phyloP scores from a whole-genome alignment of 2,797 vertebrate species.

The Chaunax sp. region DNA sequence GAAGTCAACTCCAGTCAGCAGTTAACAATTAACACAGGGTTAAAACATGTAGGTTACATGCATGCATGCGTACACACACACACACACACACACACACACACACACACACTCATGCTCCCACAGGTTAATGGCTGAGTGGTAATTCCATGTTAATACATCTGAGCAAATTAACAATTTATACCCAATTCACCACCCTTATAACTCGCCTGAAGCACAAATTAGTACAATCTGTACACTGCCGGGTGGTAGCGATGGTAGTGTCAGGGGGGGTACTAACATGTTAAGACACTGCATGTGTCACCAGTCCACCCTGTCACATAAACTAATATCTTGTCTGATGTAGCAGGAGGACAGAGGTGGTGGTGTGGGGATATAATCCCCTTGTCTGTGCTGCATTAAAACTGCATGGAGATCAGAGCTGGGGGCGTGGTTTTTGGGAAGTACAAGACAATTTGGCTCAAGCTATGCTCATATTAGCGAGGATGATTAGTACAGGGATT shows the following conservation, averaged over 20 bases:
- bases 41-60: slow-evolving; percentile 38
- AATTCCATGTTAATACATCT: slow-evolving; percentile 78
- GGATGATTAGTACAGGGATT: slow-evolving; percentile 35
- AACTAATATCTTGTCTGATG: slow-evolving; percentile 60
- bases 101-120: slow-evolving; percentile 17
- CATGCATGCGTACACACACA: slow-evolving; percentile 11
- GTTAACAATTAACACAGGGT: slow-evolving; percentile 64
- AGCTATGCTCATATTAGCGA: slow-evolving; percentile 34
- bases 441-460: slow-evolving; percentile 39
- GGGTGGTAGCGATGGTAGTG: slow-evolving; percentile 28
- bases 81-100: slow-evolving; percentile 20
- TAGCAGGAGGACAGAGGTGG: slow-evolving; percentile 26
- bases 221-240: slow-evolving; percentile 66
- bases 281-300: slow-evolving; percentile 63
- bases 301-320: slow-evolving; percentile 47
- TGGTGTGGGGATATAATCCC: slow-evolving; percentile 36
- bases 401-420: slow-evolving; percentile 45
- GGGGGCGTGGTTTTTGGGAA: slow-evolving; percentile 13
- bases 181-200: slow-evolving; percentile 73
- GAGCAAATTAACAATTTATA: slow-evolving; percentile 83
- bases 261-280: slow-evolving; percentile 39
- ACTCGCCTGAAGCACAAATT: slow-evolving; percentile 74
- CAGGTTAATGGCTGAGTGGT: slow-evolving; percentile 70
- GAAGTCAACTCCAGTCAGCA: slow-evolving; percentile 69
- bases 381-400: slow-evolving; percentile 56